phyloP scores from a whole-genome alignment of 2,888 invertebrate species.

The Cephus nigrinus region DNA sequence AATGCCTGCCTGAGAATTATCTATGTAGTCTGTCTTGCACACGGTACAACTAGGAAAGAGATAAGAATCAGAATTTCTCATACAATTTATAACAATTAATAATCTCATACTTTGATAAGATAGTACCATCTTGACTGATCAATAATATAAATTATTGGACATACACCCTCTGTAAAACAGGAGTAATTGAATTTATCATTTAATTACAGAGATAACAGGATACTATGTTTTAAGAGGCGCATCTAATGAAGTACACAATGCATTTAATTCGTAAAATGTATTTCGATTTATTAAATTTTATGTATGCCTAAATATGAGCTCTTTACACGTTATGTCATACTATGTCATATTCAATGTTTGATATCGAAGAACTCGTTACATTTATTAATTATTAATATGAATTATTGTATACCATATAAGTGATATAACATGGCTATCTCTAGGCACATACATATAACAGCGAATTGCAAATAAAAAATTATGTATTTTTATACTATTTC shows the following conservation, averaged over 20 bases:
- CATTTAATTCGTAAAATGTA: slow-evolving; percentile 63
- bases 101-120: neutral
- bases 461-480: slow-evolving; percentile 62
- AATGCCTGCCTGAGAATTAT: neutral
- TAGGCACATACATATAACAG: slow-evolving; percentile 64
- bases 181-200: neutral
- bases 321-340: slow-evolving; percentile 56
- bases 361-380: slow-evolving; percentile 62
- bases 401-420: slow-evolving; percentile 56
- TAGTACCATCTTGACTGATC: neutral
- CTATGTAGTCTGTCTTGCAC: neutral
- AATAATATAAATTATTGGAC: neutral
- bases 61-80: neutral
- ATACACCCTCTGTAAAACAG: neutral
- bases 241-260: neutral
- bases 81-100: neutral
- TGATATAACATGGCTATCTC: slow-evolving; percentile 57
- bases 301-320: slow-evolving; percentile 65
- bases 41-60: neutral
- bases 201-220: neutral
- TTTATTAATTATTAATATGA: slow-evolving; percentile 53
- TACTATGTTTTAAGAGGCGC: neutral
- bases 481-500: slow-evolving; percentile 52
- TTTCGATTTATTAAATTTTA: slow-evolving; percentile 66
- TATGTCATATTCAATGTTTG: slow-evolving; percentile 48